phyloP scores from a whole-genome alignment of 2,113 vertebrate genomes.

The Chrysemys picta region DNA sequence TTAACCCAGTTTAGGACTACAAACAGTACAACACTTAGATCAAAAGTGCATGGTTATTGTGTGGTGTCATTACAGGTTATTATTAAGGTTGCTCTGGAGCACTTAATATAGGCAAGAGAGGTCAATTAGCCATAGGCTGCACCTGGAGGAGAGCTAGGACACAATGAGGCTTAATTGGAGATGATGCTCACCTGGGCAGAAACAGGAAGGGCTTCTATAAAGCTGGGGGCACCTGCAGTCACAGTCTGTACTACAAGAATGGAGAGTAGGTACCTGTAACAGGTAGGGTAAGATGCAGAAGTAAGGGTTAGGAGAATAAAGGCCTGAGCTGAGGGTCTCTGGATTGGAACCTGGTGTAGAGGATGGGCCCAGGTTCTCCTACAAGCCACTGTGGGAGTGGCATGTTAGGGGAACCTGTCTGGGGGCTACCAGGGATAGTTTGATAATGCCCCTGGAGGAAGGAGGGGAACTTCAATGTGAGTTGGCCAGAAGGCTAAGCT shows the following conservation, averaged over 20 bases:
- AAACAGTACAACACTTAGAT: neutral
- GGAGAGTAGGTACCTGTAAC: neutral
- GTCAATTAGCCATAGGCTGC: neutral
- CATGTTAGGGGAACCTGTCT: neutral
- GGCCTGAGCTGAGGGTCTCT: neutral
- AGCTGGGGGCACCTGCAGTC: neutral
- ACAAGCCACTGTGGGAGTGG: neutral
- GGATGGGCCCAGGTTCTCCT: neutral
- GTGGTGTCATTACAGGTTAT: neutral
- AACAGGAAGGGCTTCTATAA: neutral
- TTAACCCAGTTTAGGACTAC: neutral
- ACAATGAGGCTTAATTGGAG: neutral
- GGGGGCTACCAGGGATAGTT: neutral
- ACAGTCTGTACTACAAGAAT: neutral
- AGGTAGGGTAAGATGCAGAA: neutral
- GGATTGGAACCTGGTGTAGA: neutral
- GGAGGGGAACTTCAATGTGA: no score
- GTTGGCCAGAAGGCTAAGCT: no score
- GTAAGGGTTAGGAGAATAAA: neutral
- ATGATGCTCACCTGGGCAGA: neutral
- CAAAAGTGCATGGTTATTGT: neutral
- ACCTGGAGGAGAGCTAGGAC: neutral
- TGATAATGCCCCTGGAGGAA: neutral
- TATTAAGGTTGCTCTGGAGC: neutral
- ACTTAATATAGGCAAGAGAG: neutral